phyloP scores from a whole-genome alignment of 64 coral and sea anemone species.

The Actinia tenebrosa region DNA sequence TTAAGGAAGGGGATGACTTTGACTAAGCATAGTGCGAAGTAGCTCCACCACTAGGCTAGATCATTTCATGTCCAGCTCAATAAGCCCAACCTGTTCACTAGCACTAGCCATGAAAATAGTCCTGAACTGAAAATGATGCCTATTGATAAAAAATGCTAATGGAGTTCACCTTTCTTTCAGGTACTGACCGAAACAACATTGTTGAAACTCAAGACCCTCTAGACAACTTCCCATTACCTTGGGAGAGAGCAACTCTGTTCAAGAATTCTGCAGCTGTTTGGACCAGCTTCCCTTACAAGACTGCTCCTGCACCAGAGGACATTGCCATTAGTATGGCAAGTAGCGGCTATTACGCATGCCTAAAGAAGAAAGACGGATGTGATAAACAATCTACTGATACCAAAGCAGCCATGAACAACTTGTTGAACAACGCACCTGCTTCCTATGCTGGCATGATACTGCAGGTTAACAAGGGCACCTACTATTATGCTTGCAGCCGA shows the following conservation, averaged over 20 bases:
- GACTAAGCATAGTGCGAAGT: no score
- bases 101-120: no score
- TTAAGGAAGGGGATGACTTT: no score
- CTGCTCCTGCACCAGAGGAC: conserved; percentile 58
- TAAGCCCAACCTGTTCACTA: no score
- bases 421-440: conserved; percentile 87
- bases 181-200: conserved; percentile 92
- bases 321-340: conserved; percentile 71
- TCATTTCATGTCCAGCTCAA: no score
- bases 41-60: no score
- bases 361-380: conserved; percentile 27
- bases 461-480: conserved; percentile 50
- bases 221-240: conserved; percentile 85
- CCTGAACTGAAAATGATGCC: no score
- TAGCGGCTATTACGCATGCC: conserved; percentile 76
- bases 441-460: conserved; percentile 78
- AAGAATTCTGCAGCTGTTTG: conserved; percentile 43
- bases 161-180: conserved; percentile 10
- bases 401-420: conserved; percentile 66
- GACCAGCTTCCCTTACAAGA: conserved; percentile 51
- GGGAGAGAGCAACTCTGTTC: conserved; percentile 77
- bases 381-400: conserved; percentile 45
- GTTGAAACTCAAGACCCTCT: conserved; percentile 62
- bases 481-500: conserved; percentile 75
- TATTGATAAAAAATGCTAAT: no score